phyloP scores from a whole-genome alignment of 2,113 vertebrate species.

The Hystrix cristata region DNA sequence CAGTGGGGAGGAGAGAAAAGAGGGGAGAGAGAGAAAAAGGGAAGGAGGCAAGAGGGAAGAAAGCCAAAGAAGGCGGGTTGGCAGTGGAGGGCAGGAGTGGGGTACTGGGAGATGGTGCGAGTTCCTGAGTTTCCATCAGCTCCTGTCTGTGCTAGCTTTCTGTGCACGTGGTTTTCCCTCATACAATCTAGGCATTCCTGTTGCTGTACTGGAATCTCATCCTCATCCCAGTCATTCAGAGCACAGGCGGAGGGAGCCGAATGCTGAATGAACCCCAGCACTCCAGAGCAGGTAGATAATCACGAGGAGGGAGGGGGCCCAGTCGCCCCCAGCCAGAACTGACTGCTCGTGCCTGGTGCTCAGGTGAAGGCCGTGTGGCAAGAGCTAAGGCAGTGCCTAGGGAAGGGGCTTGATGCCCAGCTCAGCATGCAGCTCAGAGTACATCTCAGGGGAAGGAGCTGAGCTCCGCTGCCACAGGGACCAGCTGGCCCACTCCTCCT shows the following conservation, averaged over 20 bases:
- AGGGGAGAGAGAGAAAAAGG: not conserved
- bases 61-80: slow-evolving; percentile 79
- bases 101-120: slow-evolving; percentile 67
- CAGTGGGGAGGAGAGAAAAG: not conserved
- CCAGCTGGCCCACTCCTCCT: slow-evolving; percentile 94
- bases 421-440: slow-evolving; percentile 90
- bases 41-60: slow-evolving; percentile 70
- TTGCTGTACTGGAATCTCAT: slow-evolving; percentile 96
- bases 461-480: slow-evolving; percentile 94
- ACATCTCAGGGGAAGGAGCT: slow-evolving; percentile 89
- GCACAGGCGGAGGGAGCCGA: slow-evolving; percentile 97
- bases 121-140: slow-evolving; percentile 91
- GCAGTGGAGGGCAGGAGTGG: slow-evolving; percentile 77
- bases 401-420: slow-evolving; percentile 92
- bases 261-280: slow-evolving; percentile 98
- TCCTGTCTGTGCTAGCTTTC: slow-evolving; percentile 94
- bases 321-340: slow-evolving; percentile 88
- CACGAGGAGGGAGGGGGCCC: slow-evolving; percentile 89
- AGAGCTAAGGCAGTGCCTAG: slow-evolving; percentile 90
- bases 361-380: slow-evolving; percentile 96
- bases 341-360: slow-evolving; percentile 97
- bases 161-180: slow-evolving; percentile 93
- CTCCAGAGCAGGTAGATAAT: slow-evolving; percentile 93
- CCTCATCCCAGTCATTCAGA: slow-evolving; percentile 98
- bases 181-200: slow-evolving; percentile 98